Percentiles rank a stretch among this genome's conserved stretches.
phyloP scores from a whole-genome alignment of 2,113 vertebrate genomes.

The Sterrhoptilus dennistouni region DNA sequence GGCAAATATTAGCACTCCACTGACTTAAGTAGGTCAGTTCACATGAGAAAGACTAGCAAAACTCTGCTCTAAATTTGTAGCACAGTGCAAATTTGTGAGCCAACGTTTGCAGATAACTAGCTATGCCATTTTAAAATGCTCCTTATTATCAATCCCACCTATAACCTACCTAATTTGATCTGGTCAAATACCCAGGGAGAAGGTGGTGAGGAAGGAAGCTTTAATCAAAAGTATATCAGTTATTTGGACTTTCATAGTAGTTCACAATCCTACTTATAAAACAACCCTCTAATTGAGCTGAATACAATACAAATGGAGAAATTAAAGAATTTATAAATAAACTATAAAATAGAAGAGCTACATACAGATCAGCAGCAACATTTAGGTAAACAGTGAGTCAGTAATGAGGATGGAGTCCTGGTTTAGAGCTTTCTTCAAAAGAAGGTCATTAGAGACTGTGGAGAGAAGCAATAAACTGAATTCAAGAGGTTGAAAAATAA shows the following conservation, averaged over 20 bases:
- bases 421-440: neutral
- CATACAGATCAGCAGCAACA: neutral
- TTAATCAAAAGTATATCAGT: neutral
- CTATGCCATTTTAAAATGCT: neutral
- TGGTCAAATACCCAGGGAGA: neutral
- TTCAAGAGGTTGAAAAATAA: neutral
- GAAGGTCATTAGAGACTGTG: neutral
- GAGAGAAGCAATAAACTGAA: neutral
- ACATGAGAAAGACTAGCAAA: conserved; percentile 51
- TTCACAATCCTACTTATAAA: neutral
- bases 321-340: neutral
- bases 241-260: neutral
- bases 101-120: neutral
- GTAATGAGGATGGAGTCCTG: conserved; percentile 2
- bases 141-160: neutral
- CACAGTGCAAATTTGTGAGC: neutral
- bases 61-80: conserved; percentile 22
- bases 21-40: conserved; percentile 52
- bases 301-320: neutral
- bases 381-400: neutral
- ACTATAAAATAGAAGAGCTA: neutral
- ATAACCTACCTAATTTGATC: neutral
- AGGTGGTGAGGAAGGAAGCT: neutral
- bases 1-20: conserved; percentile 29
- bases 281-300: neutral